These are phyloP conservation scores for Leguminivora glycinivorella DNA, from an alignment of 1,140 invertebrate species.

Conservation along the genomic window DNA sequence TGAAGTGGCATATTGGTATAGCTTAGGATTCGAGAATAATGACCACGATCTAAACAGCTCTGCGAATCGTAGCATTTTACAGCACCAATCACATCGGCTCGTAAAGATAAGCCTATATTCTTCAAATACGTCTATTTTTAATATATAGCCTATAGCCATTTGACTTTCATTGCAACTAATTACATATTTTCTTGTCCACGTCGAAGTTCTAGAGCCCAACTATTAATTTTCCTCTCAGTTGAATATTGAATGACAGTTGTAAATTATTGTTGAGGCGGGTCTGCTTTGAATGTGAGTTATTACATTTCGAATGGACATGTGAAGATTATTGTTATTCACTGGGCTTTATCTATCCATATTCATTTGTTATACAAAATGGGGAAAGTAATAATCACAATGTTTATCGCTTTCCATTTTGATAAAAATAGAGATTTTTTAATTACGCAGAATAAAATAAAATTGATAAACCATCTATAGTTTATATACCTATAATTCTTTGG, in stretches of 20 bases:
- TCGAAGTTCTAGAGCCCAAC: neutral
- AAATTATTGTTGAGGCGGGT: conserved; percentile 15
- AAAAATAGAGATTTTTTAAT: neutral
- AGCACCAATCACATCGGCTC: too few species aligned
- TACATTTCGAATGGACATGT: conserved; percentile 10
- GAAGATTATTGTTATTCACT: conserved; percentile 14
- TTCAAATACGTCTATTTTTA: neutral
- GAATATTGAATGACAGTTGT: conserved; percentile 21
- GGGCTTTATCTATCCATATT: neutral
- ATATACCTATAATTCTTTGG: too few species aligned
- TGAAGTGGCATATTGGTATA: too few species aligned
- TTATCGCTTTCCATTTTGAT: neutral
- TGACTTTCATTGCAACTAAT: neutral
- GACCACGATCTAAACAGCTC: too few species aligned
- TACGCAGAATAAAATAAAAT: neutral
- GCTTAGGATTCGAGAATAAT: too few species aligned
- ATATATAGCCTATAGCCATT: neutral
- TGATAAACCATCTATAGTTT: neutral
- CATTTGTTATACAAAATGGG: neutral
- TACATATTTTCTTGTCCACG: neutral
- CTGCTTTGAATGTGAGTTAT: neutral
- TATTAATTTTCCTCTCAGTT: conserved; percentile 21
- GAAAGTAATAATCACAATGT: neutral
- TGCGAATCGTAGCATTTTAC: too few species aligned
- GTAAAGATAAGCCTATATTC: neutral